These are phyloP conservation scores for Blastomussa wellsi DNA, from an alignment of 92 coral and sea anemone genomes.

Conservation along the genomic window DNA sequence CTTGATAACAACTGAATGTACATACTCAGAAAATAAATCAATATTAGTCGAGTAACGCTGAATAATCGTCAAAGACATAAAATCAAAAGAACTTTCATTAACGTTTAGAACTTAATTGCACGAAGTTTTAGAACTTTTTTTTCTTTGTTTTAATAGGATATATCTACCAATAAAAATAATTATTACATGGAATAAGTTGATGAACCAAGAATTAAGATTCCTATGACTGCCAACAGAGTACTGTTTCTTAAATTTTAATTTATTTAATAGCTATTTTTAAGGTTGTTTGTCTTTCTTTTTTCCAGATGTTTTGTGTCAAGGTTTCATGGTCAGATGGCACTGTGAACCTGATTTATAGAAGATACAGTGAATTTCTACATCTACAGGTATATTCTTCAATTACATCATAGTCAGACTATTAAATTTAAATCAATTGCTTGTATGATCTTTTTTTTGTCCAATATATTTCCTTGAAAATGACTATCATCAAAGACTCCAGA, in stretches of 20 bases:
- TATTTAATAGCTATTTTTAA: not conserved
- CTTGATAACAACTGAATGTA: not conserved
- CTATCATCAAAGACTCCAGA: not conserved
- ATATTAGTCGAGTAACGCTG: not conserved
- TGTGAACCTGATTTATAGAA: slow-evolving; percentile 70
- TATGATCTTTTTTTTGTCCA: no score
- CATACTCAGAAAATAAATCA: not conserved
- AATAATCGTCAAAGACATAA: not conserved
- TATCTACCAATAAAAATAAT: no score
- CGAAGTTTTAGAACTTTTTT: no score
- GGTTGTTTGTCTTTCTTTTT: not conserved
- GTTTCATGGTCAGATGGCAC: slow-evolving; percentile 83
- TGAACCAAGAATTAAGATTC: no score
- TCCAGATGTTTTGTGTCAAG: slow-evolving; percentile 69
- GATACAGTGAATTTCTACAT: slow-evolving; percentile 61
- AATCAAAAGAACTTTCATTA: not conserved
- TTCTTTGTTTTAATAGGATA: no score
- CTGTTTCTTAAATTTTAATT: not conserved
- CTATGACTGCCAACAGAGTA: not conserved
- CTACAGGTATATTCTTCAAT: slow-evolving; percentile 50
- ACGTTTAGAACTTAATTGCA: no score
- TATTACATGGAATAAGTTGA: no score
- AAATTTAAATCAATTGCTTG: not conserved
- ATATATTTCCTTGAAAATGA: no score
- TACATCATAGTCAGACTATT: not conserved